Evolutionary conservation across 2,113 vertebrate species (phyloP).

Genomic region (Plecotus auritus): DNA sequence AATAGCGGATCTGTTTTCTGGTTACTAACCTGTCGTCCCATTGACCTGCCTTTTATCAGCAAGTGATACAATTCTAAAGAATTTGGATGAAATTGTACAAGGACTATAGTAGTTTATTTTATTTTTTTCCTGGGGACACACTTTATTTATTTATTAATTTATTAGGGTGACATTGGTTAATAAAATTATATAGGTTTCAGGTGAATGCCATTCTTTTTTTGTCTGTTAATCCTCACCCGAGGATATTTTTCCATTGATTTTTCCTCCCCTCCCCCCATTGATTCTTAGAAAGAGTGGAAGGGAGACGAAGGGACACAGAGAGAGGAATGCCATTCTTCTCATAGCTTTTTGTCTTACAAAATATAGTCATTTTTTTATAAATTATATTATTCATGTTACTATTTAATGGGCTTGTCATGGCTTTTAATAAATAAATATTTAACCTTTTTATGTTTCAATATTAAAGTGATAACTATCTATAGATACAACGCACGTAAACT

Average conservation of each 20-base stretch:
- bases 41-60: background rate
- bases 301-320: no score
- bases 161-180: background rate
- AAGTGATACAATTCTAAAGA: background rate
- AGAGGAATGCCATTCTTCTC: background rate
- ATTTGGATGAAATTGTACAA: background rate
- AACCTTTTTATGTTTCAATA: background rate
- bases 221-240: no score
- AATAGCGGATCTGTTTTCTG: background rate
- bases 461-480: background rate
- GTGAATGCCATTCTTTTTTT: background rate
- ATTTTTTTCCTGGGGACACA: background rate
- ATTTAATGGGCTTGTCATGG: background rate
- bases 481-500: background rate
- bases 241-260: no score
- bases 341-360: background rate
- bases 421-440: slow-evolving; percentile 10
- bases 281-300: no score
- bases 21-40: background rate
- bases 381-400: background rate
- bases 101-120: background rate
- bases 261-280: no score
- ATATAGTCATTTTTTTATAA: background rate
- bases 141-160: background rate
- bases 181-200: background rate